Evolutionary conservation across 2,113 vertebrate species (phyloP), one percentile per base, ranked within the genome.

Genomic region (Petromus typicus): DNA sequence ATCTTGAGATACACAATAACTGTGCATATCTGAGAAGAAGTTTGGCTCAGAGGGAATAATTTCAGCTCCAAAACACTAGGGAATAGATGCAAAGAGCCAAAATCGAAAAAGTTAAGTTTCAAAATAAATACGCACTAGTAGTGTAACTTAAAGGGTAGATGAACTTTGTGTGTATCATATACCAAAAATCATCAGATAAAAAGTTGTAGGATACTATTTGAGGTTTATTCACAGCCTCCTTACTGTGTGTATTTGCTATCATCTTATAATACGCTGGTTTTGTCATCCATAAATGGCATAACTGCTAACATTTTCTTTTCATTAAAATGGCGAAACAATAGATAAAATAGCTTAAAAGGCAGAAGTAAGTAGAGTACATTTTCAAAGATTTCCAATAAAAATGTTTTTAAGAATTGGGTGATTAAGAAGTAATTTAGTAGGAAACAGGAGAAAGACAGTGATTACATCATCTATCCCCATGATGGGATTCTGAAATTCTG

Each of bases 1-100:
- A 94, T 96, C 67, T 90, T 83, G 17, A 91, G 57, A 67, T 69
- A 89, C 56, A 95, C 25, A 86, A 82, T 95, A 95, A 91, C 59
- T 71, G 54, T 63, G 76, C 16, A 37, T 71, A 56, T 95, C 61
- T 89, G 23, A n/a, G 37, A 67, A 45, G 48, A 95, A 79, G 22
- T 73, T 95, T 92, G 83, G 2, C 27, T 95, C 30, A 59, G 67
- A 97, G 56, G 40, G 43, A 93, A 73, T 93, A 81, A 88, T 64
- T 95, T 96, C 30, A 89, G 40, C 48, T 96, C 63, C 66, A 73
- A 82, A 48, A 86, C 17, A 43, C 9, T 54, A 22, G 51, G 25
- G 45, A 40, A 56, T 83, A 56, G 16, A 73, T 75, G 37, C 78
- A 27, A 89, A 95, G 30, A 93, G 8, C 37, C 56, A 8, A 48